Base-by-base conservation (phyloP, 1,140 invertebrate species). In the Scylla paramamosain region DNA sequence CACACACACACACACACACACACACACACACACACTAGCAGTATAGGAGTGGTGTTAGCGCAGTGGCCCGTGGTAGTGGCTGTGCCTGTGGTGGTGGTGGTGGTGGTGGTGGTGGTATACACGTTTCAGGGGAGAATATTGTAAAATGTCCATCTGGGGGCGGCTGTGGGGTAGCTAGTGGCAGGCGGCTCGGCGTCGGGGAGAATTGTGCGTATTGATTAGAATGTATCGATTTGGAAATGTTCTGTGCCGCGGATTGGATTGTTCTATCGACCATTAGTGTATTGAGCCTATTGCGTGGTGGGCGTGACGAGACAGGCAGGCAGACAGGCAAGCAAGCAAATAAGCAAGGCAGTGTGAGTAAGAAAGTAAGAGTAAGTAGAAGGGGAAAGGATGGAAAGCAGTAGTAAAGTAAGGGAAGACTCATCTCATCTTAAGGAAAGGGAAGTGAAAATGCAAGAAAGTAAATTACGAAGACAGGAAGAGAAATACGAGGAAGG, bases 401-500 rank as follows among this genome's bases (percentile, higher is more conserved):
- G n/a, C 12, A 20, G 25, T n/a, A 77, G 20, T 77, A 77, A n/a
- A 77, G 67, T 20, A 77, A 77, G 67, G 67, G 67, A 77, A 77
- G 67, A 14, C 52, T 59, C 52, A 59, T 59, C 52, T 14, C 52
- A 77, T 20, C 12, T 77, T 77, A 77, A n/a, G 67, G n/a, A 77
- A 77, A 77, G 67, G 67, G n/a, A 77, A 77, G 67, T n/a, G 67
- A 77, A 77, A 77, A 77, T 77, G 67, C 52, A 59, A 59, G 52
- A 14, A 59, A 59, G 52, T 14, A 59, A 59, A 59, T 59, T 12
- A 59, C 16, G 16, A 59, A 59, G n/a, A 77, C n/a, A 25, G 67
- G 20, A 77, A 77, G n/a, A 77, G n/a, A 7, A 77, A 77, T 1
- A 77, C n/a, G 67, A 77, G 20, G 6, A n/a, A 77, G 20, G n/a